Percentiles rank a stretch among this genome's conserved stretches.
These are phyloP conservation scores for Fistularia tabacaria DNA, from an alignment of 2,797 vertebrate genomes.

Conservation along the genomic window DNA sequence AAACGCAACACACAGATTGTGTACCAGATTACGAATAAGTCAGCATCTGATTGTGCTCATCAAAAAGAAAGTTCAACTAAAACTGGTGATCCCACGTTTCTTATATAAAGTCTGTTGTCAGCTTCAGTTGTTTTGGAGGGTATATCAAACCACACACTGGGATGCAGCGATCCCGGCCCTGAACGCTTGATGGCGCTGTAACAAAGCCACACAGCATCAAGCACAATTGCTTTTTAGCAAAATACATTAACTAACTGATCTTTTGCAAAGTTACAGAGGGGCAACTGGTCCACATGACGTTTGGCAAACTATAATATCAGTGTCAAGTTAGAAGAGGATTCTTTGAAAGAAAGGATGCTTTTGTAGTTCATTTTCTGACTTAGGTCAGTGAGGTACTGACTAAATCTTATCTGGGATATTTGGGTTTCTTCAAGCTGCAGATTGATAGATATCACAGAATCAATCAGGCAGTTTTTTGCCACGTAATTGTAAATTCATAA, in stretches of 20 bases:
- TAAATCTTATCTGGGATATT: too few species aligned
- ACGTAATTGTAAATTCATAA: too few species aligned
- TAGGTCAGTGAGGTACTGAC: too few species aligned
- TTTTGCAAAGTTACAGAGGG: conserved; percentile 4
- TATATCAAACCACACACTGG: conserved; percentile 12
- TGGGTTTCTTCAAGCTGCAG: too few species aligned
- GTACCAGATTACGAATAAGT: too few species aligned
- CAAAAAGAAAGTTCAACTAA: neutral
- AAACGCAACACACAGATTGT: too few species aligned
- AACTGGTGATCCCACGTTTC: too few species aligned
- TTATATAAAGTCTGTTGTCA: neutral
- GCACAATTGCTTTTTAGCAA: conserved; percentile 16
- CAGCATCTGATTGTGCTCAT: neutral
- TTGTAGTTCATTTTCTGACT: too few species aligned
- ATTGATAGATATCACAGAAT: too few species aligned
- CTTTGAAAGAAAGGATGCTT: neutral
- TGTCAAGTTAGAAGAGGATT: conserved; percentile 5
- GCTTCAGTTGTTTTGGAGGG: conserved; percentile 17
- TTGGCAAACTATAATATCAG: neutral
- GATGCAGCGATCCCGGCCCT: conserved; percentile 21
- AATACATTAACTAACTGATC: conserved; percentile 13
- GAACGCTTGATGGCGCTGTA: conserved; percentile 72
- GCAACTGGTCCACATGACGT: conserved; percentile 3
- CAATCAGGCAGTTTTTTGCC: too few species aligned
- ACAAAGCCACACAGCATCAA: conserved; percentile 37